Evolutionary conservation across 2,888 invertebrate genomes (phyloP), one percentile per base, ranked within the genome.

Genomic region (Proisotoma minuta): DNA sequence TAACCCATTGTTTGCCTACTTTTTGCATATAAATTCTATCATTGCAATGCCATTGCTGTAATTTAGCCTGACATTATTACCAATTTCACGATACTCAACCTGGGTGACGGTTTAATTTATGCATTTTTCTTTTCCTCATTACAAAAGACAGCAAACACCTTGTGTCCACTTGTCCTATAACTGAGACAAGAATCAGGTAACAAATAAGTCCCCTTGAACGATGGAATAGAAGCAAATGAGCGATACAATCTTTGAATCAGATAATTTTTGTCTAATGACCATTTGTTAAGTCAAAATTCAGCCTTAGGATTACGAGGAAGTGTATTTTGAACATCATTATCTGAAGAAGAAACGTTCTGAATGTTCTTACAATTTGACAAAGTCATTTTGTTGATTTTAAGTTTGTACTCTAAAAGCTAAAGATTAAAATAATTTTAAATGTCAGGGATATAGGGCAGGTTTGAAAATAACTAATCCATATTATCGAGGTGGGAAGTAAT

Each of bases 181-280:
- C 34, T n/a, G 18, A 43, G 43, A 4, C 4, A 15, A 43, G 43
- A 18, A 43, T n/a, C 43, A 18, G 15, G 43, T 43, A 34, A 34
- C 15, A 34, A 34, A 34, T 34, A 34, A 34, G n/a, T n/a, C n/a
- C n/a, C n/a, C n/a, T n/a, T 34, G 34, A 15, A 34, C 34, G 15
- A 15, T 34, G 34, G 34, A 34, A 8, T 10, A 34, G 8, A 34
- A 34, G 8, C 34, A 34, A 15, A 5, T 43, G 5, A n/a, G 18
- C 20, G 43, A 43, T 43, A 43, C 43, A 43, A 43, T 43, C 43
- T 43, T 5, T 5, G 43, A 43, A 43, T 43, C 43, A 18, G 43
- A 43, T 43, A 43, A 43, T 18, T 15, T 43, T 43, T 43, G 18
- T 18, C 39, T 62, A 62, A 62, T 62, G 62, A 62, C 54, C 62